Conservation (phyloP, 2,797 vertebrate genomes). For the Halcyon smyrnensis region DNA sequence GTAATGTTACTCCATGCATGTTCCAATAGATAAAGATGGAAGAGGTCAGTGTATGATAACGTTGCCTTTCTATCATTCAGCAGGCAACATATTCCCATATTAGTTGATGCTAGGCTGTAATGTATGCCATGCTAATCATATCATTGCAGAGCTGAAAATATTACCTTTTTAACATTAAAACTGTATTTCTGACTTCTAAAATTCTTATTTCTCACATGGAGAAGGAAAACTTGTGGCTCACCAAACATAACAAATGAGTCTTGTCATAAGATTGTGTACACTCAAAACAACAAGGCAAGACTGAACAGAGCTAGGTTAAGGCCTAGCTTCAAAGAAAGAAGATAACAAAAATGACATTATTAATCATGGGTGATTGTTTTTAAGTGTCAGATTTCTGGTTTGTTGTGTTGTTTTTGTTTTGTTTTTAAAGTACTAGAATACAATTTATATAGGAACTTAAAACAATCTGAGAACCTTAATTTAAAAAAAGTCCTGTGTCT, state of each 20-base stretch:
- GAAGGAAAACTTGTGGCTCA: not conserved
- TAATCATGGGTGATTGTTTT: not conserved
- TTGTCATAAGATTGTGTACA: not conserved
- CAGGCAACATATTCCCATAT: not conserved
- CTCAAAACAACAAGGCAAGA: not conserved
- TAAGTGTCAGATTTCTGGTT: not conserved
- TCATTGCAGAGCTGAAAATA: not conserved
- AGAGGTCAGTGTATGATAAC: not conserved
- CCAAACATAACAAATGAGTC: not conserved
- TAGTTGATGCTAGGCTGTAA: not conserved
- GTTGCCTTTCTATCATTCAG: not conserved
- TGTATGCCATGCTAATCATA: not conserved
- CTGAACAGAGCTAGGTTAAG: not conserved
- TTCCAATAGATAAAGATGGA: not conserved
- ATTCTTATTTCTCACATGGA: not conserved
- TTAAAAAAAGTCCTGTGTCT: not conserved
- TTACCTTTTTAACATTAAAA: not conserved
- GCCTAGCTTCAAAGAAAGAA: not conserved
- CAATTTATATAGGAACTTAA: not conserved
- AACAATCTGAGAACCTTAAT: not conserved
- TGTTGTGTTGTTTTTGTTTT: not conserved
- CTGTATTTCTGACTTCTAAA: not conserved
- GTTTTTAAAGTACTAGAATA: not conserved
- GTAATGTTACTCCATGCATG: not conserved
- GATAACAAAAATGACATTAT: not conserved